These are phyloP conservation scores for Adelphocoris suturalis DNA, from an alignment of 2,888 invertebrate genomes.

Conservation along the genomic window DNA sequence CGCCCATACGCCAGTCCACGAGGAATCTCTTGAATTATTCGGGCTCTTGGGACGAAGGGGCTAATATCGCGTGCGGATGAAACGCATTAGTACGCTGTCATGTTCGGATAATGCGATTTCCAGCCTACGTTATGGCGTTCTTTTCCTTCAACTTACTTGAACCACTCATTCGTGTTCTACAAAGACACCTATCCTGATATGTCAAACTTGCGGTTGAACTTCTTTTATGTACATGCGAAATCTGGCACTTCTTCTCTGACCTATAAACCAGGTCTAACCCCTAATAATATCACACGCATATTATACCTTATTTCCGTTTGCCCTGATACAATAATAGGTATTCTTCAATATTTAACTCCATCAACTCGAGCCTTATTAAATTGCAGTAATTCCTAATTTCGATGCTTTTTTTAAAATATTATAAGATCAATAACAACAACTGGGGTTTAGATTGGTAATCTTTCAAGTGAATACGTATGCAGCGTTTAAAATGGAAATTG, in stretches of 20 bases:
- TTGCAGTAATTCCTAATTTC: no score
- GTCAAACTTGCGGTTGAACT: no score
- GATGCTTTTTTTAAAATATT: no score
- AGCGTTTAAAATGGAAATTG: no score
- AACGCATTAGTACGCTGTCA: constrained; percentile 55
- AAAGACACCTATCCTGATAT: neutral
- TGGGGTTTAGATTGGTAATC: no score
- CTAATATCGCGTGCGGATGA: constrained; percentile 47
- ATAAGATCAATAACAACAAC: no score
- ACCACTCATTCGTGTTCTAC: neutral
- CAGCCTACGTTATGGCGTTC: constrained; percentile 16
- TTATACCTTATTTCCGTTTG: no score
- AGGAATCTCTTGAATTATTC: constrained; percentile 55
- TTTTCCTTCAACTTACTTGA: neutral
- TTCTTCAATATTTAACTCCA: no score
- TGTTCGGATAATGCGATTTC: constrained; percentile 49
- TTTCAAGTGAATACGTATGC: no score
- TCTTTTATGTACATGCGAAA: neutral
- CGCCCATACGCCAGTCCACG: neutral
- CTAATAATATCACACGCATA: no score
- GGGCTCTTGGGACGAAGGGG: constrained; percentile 42
- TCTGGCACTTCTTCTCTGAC: neutral
- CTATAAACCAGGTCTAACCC: neutral
- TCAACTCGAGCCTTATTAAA: no score
- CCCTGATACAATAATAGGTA: no score